Base-by-base conservation (phyloP, 2,113 vertebrate species). In the Callospermophilus lateralis region DNA sequence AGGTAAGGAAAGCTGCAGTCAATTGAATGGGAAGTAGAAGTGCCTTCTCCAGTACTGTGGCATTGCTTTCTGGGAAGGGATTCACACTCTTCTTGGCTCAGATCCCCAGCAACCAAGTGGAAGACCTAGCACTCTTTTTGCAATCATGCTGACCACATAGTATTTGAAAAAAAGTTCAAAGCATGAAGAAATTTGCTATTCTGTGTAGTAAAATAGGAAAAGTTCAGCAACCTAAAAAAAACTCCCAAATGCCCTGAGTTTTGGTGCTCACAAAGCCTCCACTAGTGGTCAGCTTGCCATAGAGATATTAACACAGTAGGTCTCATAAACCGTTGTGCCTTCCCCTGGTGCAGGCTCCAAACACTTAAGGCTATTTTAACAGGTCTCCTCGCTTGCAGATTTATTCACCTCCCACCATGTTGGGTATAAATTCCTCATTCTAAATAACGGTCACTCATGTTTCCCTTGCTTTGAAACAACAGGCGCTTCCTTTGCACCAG, bases 401-500 rank as follows among this genome's bases (percentile, higher is more conserved):
- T 93, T 96, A 61, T 94, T 93, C 91, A 89, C 80, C 78, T 95
- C 78, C 83, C 86, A 93, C 92, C 68, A 22, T 8, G 34, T 63
- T 78, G 61, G 70, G 28, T 90, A 67, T 86, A 85, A 91, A 94
- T 89, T 89, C 93, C 78, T 93, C 68, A 48, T 55, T 81, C 89
- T 55, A 90, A 95, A 67, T 97, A 95, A 94, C 73, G 92, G 97
- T 96, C 89, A 85, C 85, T 95, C 65, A 6, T 78, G 81, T 77
- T 94, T 42, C 55, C 48, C 72, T 37, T 61, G 78, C 58, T 32
- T 77, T 65, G 81, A 83, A 94, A 89, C 89, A 95, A 91, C 73
- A 91, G 95, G 78, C 68, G 48, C 61, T 96, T 42, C 95, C 80
- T 85, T 94, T 92, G 32, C 86, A 76, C 42, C 84, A n/a, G 80